Base-by-base conservation (phyloP, 2,113 vertebrate genomes). In the Hirundichthys speculiger region DNA sequence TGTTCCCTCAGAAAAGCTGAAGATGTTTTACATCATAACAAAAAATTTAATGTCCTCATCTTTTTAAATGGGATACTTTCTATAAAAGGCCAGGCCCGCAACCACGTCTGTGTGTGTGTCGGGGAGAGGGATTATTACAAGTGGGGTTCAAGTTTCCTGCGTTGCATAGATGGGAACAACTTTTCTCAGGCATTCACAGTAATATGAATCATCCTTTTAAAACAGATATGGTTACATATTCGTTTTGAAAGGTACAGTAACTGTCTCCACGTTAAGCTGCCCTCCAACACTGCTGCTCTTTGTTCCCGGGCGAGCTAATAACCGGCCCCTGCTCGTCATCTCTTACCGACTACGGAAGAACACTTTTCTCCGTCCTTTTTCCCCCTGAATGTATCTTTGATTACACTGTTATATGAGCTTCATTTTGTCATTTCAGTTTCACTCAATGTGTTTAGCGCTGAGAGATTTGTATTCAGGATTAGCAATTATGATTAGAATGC, bases 221-320 rank as follows among this genome's bases (percentile, higher is more conserved):
- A 97, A 96, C 96, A 96, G 98, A 98, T 98, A 96, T 94, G 94
- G 96, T 96, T 97, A 95, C 97, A 96, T 95, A 95, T 96, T 95
- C 92, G 93, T 95, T 96, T 95, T 95, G 96, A 96, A 95, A 96
- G 96, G 96, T 96, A 95, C 94, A 92, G 96, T 96, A 95, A 95
- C 67, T 86, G 94, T 91, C 90, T 91, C 89, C 88, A 93, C 86
- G 90, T 94, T 92, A 69, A 83, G 84, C 93, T 90, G 91, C 91
- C 65, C 89, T 82, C 89, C 87, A 94, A 98, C 96, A 96, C 94
- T 94, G 93, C 80, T 27, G 83, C 93, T 93, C 88, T 97, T 96
- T 98, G 98, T 98, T 78, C 84, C 88, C 84, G 78, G 89, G 90
- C 92, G 89, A 93, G 93, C 93, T 93, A 94, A 94, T 95, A 94